These are phyloP conservation scores for Coregonus sp. DNA, from an alignment of 2,797 vertebrate genomes.

Conservation along the genomic window DNA sequence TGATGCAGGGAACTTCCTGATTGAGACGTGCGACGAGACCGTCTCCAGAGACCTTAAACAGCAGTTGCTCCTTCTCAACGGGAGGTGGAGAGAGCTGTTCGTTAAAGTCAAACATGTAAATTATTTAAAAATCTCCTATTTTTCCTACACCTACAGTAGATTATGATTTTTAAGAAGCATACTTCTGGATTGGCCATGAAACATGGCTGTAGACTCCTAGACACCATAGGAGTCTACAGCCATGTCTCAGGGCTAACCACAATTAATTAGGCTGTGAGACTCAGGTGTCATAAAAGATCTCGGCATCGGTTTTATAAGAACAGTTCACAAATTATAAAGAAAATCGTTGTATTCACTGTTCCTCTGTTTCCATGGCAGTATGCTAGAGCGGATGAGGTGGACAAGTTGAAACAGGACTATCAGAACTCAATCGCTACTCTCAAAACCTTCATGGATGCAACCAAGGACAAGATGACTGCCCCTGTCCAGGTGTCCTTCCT, in stretches of 20 bases:
- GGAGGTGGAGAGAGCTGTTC: slow-evolving; percentile 95
- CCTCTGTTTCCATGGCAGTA: slow-evolving; percentile 75
- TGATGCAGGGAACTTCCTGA: slow-evolving; percentile 96
- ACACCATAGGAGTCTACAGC: not conserved
- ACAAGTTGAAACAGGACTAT: slow-evolving; percentile 90
- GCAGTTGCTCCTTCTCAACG: slow-evolving; percentile 92
- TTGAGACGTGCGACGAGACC: slow-evolving; percentile 94
- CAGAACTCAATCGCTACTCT: slow-evolving; percentile 82
- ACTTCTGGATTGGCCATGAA: not conserved
- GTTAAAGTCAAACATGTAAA: slow-evolving; percentile 96
- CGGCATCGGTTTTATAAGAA: not conserved
- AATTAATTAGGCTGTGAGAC: not conserved
- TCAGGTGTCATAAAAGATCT: not conserved
- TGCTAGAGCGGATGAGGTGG: slow-evolving; percentile 91
- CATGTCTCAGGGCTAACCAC: not conserved
- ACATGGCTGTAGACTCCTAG: no score
- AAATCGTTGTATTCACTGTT: not conserved
- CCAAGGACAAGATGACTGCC: slow-evolving; percentile 83
- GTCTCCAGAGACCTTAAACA: slow-evolving; percentile 96
- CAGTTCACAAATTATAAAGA: not conserved
- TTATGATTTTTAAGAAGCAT: not conserved
- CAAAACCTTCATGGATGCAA: slow-evolving; percentile 86
- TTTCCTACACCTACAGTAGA: not conserved
- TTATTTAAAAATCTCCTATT: not conserved
- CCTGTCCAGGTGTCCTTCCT: slow-evolving; percentile 89